Conservation (phyloP, 2,797 vertebrate genomes). For the Amblyraja radiata region DNA sequence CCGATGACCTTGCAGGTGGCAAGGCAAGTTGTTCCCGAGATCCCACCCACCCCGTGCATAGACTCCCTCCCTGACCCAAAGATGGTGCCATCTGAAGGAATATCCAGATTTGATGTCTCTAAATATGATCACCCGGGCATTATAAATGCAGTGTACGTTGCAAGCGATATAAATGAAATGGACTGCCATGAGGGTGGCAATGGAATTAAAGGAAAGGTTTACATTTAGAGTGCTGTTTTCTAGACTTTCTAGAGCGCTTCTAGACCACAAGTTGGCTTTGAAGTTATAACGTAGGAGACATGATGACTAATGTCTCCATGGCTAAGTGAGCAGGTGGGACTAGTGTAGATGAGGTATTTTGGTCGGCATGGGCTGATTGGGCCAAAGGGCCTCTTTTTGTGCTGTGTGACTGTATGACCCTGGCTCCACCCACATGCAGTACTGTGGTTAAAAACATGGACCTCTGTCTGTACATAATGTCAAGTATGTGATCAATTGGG, state of each 20-base stretch:
- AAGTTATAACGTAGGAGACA: too few species aligned
- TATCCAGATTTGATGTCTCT: neutral
- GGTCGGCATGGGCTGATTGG: too few species aligned
- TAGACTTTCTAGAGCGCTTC: too few species aligned
- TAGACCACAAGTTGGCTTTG: too few species aligned
- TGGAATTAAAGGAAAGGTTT: neutral
- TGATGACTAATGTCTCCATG: too few species aligned
- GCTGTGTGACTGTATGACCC: too few species aligned
- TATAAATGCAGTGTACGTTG: neutral
- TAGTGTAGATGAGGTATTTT: too few species aligned
- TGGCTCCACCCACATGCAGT: too few species aligned
- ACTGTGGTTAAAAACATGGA: too few species aligned
- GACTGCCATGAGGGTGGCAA: neutral
- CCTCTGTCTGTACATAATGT: neutral
- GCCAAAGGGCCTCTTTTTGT: too few species aligned
- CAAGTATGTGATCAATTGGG: neutral
- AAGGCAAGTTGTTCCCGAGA: neutral
- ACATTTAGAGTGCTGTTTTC: too few species aligned
- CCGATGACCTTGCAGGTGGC: neutral
- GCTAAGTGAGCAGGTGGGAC: too few species aligned
- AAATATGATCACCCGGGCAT: neutral
- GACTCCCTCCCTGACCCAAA: neutral
- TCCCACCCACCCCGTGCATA: neutral
- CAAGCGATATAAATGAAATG: neutral
- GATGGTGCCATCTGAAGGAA: neutral